Base-by-base conservation (phyloP, 1,140 invertebrate species). In the Trichonephila clavipes region DNA sequence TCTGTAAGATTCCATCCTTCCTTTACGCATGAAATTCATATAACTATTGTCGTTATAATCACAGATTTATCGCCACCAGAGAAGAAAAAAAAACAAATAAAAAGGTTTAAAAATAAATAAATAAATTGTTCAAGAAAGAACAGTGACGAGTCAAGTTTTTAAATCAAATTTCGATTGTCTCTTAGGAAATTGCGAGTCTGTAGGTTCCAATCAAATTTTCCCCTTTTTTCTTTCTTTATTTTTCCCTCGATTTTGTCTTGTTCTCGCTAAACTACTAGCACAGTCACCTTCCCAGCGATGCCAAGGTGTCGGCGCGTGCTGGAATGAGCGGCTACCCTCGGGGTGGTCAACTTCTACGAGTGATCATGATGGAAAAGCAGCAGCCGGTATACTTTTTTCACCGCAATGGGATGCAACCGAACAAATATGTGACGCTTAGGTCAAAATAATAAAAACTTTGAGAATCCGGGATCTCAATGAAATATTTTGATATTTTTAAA, bases 191-290 rank as follows among this genome's bases (percentile, higher is more conserved):
- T 40, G 34, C 34, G 34, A 40, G 34, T 1, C 2, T 40, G 28
- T 28, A 2, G 1, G 1, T 40, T 40, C 2, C 2, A 40, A 40
- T 40, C 34, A 40, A 40, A 4, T 40, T 40, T 40, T 3, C 34
- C 34, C 34, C 34, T 12, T 12, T 5, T 12, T 12, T 12, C 51
- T 12, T 12, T 51, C 10, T 51, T 12, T 12, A 51, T 51, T 51
- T 51, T 51, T 51, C 16, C 18, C 21, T 62, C 61, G 16, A 19
- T 62, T 64, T 64, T 64, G 16, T 21, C 21, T 21, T 64, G 62
- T 19, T 81, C 58, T 87, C 21, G 58, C 8, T 87, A 19, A 24
- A 88, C 62, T 72, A 88, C 87, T 88, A 88, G 87, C 87, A 66
- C 64, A 88, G 21, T 72, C 62, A 88, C 62, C 62, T n/a, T 51